Conservation (phyloP, 2,797 vertebrate species). For the Ceryle rudis region DNA sequence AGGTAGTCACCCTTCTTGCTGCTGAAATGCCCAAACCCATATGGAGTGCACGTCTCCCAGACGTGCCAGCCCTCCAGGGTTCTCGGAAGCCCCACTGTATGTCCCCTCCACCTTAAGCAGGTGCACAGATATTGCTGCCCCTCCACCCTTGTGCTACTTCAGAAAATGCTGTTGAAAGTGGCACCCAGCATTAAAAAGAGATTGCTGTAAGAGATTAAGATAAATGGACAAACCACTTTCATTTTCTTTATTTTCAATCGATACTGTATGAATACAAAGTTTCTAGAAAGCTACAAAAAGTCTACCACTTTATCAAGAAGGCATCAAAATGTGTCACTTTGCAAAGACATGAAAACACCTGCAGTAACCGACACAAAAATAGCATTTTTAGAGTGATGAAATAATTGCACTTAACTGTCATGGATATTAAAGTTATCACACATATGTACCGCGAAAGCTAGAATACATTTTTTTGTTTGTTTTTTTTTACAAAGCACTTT, state of each 20-base stretch:
- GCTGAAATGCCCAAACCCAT: background rate
- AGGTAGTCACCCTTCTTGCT: background rate
- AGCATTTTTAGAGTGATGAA: constrained; percentile 91
- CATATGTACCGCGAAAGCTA: constrained; percentile 97
- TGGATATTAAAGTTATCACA: constrained; percentile 98
- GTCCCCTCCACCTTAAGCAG: background rate
- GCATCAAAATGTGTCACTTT: constrained; percentile 98
- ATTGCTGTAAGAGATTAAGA: constrained; percentile 48
- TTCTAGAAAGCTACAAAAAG: constrained; percentile 99
- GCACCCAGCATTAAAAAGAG: background rate
- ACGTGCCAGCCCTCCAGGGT: background rate
- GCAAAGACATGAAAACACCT: constrained; percentile 98
- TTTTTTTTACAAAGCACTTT: constrained; percentile 94
- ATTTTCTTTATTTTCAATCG: constrained; percentile 97
- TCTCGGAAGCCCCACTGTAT: background rate
- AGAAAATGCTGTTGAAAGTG: background rate
- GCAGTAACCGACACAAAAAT: constrained; percentile 96
- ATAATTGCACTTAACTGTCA: constrained; percentile 93
- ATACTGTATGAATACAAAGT: constrained; percentile 99
- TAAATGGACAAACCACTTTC: constrained; percentile 80
- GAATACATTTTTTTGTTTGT: constrained; percentile 90
- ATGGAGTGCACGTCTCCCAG: background rate
- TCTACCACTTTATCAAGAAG: constrained; percentile 99
- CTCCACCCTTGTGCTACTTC: background rate
- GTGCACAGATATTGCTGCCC: background rate